Conservation (phyloP, 1,140 invertebrate species). For the Mya arenaria region DNA sequence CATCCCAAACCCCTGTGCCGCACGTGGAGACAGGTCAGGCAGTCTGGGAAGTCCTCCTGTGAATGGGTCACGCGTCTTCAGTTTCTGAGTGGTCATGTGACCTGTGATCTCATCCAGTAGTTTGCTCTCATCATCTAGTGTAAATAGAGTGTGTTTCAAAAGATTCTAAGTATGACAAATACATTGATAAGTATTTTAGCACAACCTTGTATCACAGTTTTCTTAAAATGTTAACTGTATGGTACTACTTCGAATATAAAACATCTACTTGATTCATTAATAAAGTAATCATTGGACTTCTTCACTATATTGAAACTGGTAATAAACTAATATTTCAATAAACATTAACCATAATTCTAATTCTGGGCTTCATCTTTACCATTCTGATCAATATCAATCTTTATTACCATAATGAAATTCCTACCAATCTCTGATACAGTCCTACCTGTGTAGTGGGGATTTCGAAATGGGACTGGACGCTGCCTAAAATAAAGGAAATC, state of each 20-base stretch:
- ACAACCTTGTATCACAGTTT: neutral
- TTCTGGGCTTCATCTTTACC: neutral
- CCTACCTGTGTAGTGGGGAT: neutral
- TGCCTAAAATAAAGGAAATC: too few relatives aligned
- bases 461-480: neutral
- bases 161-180: too few relatives aligned
- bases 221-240: neutral
- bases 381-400: neutral
- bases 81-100: conserved; percentile 67
- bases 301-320: neutral
- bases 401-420: neutral
- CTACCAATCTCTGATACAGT: neutral
- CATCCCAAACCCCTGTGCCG: conserved; percentile 37
- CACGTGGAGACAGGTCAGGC: conserved; percentile 14
- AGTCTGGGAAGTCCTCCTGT: conserved; percentile 64
- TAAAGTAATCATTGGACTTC: neutral
- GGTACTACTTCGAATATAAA: neutral
- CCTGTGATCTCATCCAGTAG: conserved; percentile 75
- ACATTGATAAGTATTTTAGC: too few relatives aligned
- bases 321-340: neutral
- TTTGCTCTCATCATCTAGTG: conserved; percentile 71
- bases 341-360: neutral
- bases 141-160: conserved; percentile 10
- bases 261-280: neutral
- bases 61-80: conserved; percentile 65